These are phyloP conservation scores for Hipposideros larvatus DNA, from an alignment of 2,797 vertebrate species.

Conservation along the genomic window DNA sequence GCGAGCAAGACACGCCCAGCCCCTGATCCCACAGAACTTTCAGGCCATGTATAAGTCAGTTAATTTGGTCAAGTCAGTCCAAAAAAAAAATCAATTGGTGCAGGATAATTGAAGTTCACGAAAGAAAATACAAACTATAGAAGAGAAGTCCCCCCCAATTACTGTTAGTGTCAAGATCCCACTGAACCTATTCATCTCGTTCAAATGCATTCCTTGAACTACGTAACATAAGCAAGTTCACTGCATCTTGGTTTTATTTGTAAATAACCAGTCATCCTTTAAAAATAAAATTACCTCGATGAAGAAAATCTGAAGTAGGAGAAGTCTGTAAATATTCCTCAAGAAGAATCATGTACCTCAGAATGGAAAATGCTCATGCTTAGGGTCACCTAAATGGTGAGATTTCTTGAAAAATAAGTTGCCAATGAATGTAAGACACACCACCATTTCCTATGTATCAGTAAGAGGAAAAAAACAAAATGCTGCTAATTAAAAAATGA, in stretches of 20 bases:
- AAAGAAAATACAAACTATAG: neutral
- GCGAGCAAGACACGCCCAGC: neutral
- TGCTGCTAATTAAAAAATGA: neutral
- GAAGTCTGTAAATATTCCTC: neutral
- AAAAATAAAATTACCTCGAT: slow-evolving; percentile 6
- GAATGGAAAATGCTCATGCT: neutral
- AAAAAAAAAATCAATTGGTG: neutral
- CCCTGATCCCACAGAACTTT: neutral
- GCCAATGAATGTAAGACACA: neutral
- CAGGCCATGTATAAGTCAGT: neutral
- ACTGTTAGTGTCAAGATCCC: neutral
- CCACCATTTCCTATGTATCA: neutral
- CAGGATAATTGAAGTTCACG: neutral
- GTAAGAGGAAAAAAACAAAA: neutral
- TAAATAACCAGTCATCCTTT: neutral
- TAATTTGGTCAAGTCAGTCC: neutral
- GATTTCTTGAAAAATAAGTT: slow-evolving; percentile 26
- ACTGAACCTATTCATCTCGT: neutral
- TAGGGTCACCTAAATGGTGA: neutral
- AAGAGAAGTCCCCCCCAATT: neutral
- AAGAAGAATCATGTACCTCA: slow-evolving; percentile 5
- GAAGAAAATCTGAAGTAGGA: neutral
- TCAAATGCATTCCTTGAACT: neutral
- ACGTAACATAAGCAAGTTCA: neutral
- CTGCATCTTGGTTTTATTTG: slow-evolving; percentile 16